A percentile compares a stretch with the other conserved stretches of the same genome.
These are phyloP conservation scores for Okapia johnstoni DNA, from an alignment of 2,113 vertebrate species.

Conservation along the genomic window DNA sequence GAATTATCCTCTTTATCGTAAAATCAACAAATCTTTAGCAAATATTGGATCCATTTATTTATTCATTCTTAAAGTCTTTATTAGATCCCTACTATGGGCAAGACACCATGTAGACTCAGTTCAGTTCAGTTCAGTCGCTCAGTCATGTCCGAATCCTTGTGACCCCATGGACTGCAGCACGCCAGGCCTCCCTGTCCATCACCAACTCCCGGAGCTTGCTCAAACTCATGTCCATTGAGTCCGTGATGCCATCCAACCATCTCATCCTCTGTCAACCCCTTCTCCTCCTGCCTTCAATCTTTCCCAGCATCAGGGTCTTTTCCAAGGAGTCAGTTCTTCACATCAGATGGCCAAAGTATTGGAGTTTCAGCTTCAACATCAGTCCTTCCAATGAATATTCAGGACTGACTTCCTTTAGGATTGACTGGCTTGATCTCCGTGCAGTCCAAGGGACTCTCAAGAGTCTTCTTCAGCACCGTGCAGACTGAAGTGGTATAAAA, in stretches of 20 bases:
- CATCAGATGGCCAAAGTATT: not conserved
- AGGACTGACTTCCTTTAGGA: not conserved
- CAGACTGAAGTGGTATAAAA: not conserved
- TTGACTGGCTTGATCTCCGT: not conserved
- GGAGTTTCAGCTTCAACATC: not conserved
- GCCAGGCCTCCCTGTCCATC: not conserved
- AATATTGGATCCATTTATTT: not conserved
- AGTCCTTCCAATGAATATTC: not conserved
- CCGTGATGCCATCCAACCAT: not conserved
- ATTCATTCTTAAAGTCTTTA: not conserved
- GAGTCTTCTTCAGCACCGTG: not conserved
- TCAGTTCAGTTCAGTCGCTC: not conserved
- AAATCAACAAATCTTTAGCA: not conserved
- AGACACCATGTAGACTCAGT: not conserved
- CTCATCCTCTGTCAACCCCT: not conserved
- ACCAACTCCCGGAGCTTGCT: not conserved
- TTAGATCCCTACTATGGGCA: not conserved
- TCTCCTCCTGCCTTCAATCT: not conserved
- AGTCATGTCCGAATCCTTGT: not conserved
- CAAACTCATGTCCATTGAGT: not conserved
- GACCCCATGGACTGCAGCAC: not conserved
- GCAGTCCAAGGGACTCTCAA: not conserved
- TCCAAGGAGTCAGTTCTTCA: not conserved
- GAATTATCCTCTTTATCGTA: not conserved
- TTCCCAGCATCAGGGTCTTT: not conserved